phyloP scores from a whole-genome alignment of 1,140 invertebrate species.

The Scaptomyza hsui region DNA sequence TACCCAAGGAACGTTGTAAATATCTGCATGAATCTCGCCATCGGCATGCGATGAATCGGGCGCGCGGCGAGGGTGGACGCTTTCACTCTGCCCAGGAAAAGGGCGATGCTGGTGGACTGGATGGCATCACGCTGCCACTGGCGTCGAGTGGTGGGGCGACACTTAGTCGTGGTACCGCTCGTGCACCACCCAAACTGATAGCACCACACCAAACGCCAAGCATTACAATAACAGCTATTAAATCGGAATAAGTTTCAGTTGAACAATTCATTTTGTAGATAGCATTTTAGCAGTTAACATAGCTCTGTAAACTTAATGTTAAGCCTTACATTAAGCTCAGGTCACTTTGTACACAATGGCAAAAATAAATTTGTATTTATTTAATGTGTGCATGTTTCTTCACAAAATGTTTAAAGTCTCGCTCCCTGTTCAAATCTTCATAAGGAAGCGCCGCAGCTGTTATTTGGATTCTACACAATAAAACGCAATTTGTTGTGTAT shows the following conservation, averaged over 20 bases:
- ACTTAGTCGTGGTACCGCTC: constrained; percentile 58
- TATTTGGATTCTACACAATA: background rate
- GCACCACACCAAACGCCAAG: constrained; percentile 81
- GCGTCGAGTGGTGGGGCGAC: constrained; percentile 52
- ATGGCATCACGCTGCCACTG: constrained; percentile 47
- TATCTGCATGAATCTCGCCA: constrained; percentile 99
- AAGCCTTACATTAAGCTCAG: constrained; percentile 17
- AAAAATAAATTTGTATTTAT: constrained; percentile 61
- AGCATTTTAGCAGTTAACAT: constrained; percentile 39
- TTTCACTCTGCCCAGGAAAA: constrained; percentile 91
- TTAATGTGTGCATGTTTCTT: constrained; percentile 17
- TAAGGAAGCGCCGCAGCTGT: too few species aligned
- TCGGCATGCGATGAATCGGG: constrained; percentile 98
- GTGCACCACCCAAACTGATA: constrained; percentile 75
- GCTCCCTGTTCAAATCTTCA: too few species aligned
- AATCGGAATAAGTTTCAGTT: constrained; percentile 55
- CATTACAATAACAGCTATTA: constrained; percentile 82
- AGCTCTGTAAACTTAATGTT: constrained; percentile 26
- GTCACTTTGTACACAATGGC: constrained; percentile 34
- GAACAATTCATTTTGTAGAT: constrained; percentile 26
- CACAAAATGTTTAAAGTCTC: too few species aligned
- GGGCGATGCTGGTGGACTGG: constrained; percentile 57
- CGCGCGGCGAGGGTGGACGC: constrained; percentile 97
- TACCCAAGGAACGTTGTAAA: constrained; percentile 99
- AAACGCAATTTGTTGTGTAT: constrained; percentile 1